Evolutionary conservation across 2,888 invertebrate species (phyloP), one percentile per base, ranked within the genome.

Genomic region (Himalopsyche japonica): DNA sequence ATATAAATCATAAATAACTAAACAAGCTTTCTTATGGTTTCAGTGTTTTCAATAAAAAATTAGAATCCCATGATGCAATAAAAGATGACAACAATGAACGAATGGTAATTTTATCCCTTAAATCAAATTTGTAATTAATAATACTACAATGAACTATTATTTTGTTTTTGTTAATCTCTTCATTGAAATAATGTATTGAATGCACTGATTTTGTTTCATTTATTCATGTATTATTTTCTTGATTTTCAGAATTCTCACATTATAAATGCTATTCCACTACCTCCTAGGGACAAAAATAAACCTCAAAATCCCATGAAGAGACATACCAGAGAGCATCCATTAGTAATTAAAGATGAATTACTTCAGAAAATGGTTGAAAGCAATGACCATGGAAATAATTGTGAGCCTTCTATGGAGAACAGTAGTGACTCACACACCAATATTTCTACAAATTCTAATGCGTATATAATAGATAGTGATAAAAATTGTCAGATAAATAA

Each of bases 271-370:
- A 94, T 97, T 86, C 97, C 97, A 0, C 90, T 97, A 86, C 97
- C 97, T 0, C 96, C 97, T 0, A 93, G 96, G 87, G 96, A 96
- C 89, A 92, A 95, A 30, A 94, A 93, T 32, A 94, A 92, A 0
- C 92, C 93, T 0, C 92, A 92, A 0, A 92, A 93, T 87, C 93
- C 94, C 12, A 93, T 92, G 47, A 94, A 95, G 88, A 92, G 96
- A 18, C 96, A 96, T 89, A 95, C 96, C 83, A 92, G 97, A 57
- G 97, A 96, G 89, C 95, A 97, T 92, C 97, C 97, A 0, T 91
- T 97, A 49, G 94, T 97, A 80, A 95, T 96, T 88, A 96, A 96
- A 3, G 93, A 93, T 5, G 70, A 70, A 15, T 70, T 70, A 8
- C 70, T 27, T 30, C 70, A 10, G 0, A 70, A 30, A 1, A 70